Conservation (phyloP, 2,797 vertebrate genomes). For the Fistularia commersonii region DNA sequence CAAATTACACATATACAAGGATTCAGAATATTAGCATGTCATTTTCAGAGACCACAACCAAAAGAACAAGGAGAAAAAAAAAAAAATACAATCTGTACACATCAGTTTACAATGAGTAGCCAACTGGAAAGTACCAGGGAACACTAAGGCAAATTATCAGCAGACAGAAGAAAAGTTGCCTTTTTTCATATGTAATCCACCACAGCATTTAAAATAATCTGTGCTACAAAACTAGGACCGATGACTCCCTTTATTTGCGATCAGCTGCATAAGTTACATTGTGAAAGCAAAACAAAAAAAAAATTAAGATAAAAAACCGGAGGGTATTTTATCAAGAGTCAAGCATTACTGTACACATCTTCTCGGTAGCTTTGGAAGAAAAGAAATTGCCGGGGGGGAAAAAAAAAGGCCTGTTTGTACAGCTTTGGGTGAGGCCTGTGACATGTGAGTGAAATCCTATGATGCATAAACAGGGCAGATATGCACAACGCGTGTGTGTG, state of each 20-base stretch:
- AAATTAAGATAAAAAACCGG: too few relatives aligned
- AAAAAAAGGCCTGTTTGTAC: slow-evolving; percentile 61
- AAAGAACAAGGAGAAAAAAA: slow-evolving; percentile 68
- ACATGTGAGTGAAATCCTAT: too few relatives aligned
- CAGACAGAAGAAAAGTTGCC: slow-evolving; percentile 76
- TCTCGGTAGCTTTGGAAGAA: slow-evolving; percentile 46
- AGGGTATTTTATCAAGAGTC: slow-evolving; percentile 79
- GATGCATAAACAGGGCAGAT: too few relatives aligned
- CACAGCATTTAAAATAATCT: slow-evolving; percentile 74
- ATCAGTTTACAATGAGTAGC: slow-evolving; percentile 86
- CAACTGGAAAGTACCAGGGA: slow-evolving; percentile 81
- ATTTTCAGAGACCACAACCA: slow-evolving; percentile 87
- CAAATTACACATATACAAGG: slow-evolving; percentile 97
- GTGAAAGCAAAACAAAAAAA: slow-evolving; percentile 71
- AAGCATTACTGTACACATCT: slow-evolving; percentile 80
- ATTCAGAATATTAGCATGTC: slow-evolving; percentile 87
- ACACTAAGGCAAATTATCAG: slow-evolving; percentile 80
- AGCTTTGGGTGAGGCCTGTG: slow-evolving; percentile 50
- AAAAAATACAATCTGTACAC: slow-evolving; percentile 94
- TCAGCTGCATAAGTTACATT: slow-evolving; percentile 86
- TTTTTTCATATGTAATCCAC: slow-evolving; percentile 81
- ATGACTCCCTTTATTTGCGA: slow-evolving; percentile 84
- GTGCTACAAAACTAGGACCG: slow-evolving; percentile 86
- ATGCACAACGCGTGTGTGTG: too few relatives aligned
- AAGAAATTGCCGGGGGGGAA: slow-evolving; percentile 27